phyloP scores from a whole-genome alignment of 2,113 vertebrate genomes.

The Gasterosteus nipponicus region DNA sequence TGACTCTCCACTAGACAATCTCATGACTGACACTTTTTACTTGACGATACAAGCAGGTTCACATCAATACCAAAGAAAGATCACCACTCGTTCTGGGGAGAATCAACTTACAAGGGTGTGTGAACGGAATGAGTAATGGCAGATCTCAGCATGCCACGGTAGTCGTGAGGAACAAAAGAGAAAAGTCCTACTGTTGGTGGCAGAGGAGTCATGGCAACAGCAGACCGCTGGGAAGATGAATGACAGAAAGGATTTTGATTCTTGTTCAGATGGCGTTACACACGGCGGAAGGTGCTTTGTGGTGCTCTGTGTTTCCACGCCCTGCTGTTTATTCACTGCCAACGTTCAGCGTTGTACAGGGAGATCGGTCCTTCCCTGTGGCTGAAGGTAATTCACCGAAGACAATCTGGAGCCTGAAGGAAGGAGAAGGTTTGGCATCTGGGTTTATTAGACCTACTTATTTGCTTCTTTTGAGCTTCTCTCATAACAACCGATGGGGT shows the following conservation, averaged over 20 bases:
- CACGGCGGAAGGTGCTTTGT: constrained; percentile 36
- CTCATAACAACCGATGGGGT: constrained; percentile 15
- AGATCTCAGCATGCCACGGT: constrained; percentile 50
- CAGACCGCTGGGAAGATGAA: constrained; percentile 55
- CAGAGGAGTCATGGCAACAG: constrained; percentile 63
- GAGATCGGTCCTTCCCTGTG: constrained; percentile 1
- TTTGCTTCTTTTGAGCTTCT: constrained; percentile 3
- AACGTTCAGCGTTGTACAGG: constrained; percentile 26
- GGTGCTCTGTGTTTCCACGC: constrained; percentile 7
- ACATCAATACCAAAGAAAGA: constrained; percentile 2
- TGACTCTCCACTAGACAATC: constrained; percentile 25
- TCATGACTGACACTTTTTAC: background rate
- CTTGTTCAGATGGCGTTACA: constrained; percentile 60
- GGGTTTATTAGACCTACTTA: background rate
- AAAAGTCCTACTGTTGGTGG: constrained; percentile 44
- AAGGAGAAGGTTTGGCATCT: background rate
- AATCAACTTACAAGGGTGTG: constrained; percentile 9
- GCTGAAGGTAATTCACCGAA: constrained; percentile 6
- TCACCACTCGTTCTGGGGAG: background rate
- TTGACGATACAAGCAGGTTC: constrained; percentile 8
- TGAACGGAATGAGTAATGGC: constrained; percentile 48
- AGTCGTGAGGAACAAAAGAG: constrained; percentile 37
- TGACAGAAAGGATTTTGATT: constrained; percentile 60
- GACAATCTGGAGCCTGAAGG: constrained; percentile 12
- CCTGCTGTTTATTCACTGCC: constrained; percentile 38